Evolutionary conservation across 2,888 invertebrate genomes (phyloP).

Genomic region (Strigamia crassipes): DNA sequence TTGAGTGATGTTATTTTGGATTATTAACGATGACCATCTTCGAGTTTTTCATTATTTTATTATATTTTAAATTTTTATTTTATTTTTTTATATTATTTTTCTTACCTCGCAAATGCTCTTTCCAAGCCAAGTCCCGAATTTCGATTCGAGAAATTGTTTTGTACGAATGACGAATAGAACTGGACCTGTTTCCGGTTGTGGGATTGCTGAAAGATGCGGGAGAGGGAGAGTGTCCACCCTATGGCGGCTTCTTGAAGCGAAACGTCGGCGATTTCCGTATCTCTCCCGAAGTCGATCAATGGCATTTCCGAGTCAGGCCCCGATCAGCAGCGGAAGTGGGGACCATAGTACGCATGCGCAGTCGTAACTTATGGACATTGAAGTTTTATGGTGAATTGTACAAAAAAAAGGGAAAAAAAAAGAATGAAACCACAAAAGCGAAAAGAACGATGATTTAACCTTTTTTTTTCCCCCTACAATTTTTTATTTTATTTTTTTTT

Average conservation of each 20-base stretch:
- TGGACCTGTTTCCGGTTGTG: slow-evolving; percentile 17
- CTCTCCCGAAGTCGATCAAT: slow-evolving; percentile 34
- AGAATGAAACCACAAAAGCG: slow-evolving; percentile 15
- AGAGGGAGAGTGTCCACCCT: slow-evolving; percentile 26
- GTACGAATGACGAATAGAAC: slow-evolving; percentile 26
- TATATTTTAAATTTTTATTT: not conserved
- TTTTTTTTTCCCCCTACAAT: not conserved
- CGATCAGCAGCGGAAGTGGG: slow-evolving; percentile 29
- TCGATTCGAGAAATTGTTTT: slow-evolving; percentile 15
- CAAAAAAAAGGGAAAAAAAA: slow-evolving; percentile 23
- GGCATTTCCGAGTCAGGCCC: slow-evolving; percentile 33
- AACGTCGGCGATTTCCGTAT: slow-evolving; percentile 34
- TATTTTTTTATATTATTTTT: not conserved
- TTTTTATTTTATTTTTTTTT: not conserved
- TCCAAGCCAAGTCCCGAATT: not conserved
- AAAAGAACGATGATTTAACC: not conserved
- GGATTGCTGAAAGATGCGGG: not conserved
- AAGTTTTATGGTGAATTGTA: slow-evolving; percentile 33
- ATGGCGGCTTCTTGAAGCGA: slow-evolving; percentile 33
- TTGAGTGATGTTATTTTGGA: too few relatives aligned
- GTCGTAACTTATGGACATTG: slow-evolving; percentile 34
- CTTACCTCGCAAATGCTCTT: not conserved
- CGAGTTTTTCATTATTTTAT: not conserved
- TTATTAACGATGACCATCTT: too few relatives aligned
- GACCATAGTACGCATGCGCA: slow-evolving; percentile 22